Percentiles rank a stretch among this genome's conserved stretches.
These are phyloP conservation scores for Troides aeacus DNA, from an alignment of 2,888 invertebrate species.

Conservation along the genomic window DNA sequence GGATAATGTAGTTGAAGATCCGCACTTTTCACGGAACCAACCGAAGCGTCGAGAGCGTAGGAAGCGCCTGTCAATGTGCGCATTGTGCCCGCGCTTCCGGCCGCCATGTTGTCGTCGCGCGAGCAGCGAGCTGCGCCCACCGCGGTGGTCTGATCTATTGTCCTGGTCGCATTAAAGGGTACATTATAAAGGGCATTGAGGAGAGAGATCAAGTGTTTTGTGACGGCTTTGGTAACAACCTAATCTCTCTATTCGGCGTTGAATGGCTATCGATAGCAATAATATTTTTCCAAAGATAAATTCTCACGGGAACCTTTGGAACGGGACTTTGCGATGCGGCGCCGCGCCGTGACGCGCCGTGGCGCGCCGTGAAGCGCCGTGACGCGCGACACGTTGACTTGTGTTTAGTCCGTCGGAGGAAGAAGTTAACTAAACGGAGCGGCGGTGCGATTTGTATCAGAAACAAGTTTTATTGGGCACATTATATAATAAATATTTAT, in stretches of 20 bases:
- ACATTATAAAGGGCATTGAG: slow-evolving; percentile 29
- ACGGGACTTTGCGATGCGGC: too few species aligned
- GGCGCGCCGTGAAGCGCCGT: too few species aligned
- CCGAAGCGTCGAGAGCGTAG: slow-evolving; percentile 37
- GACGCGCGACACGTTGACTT: too few species aligned
- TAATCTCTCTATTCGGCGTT: slow-evolving; percentile 25
- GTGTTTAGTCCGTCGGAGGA: too few species aligned
- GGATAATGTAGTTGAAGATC: slow-evolving; percentile 38
- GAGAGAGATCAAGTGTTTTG: slow-evolving; percentile 31
- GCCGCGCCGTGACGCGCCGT: too few species aligned
- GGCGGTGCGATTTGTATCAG: too few species aligned
- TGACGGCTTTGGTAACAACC: slow-evolving; percentile 21
- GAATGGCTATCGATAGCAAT: slow-evolving; percentile 26
- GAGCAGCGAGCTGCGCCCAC: slow-evolving; percentile 32
- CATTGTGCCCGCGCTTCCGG: slow-evolving; percentile 40
- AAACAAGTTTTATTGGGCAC: too few species aligned
- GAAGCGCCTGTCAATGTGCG: slow-evolving; percentile 40
- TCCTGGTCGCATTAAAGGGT: slow-evolving; percentile 37
- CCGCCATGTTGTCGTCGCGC: slow-evolving; percentile 34
- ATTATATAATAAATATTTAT: too few species aligned
- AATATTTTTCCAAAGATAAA: slow-evolving; percentile 3
- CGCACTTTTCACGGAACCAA: slow-evolving; percentile 42
- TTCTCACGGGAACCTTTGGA: slow-evolving; percentile 21
- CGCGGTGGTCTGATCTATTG: slow-evolving; percentile 39
- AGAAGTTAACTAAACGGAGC: too few species aligned